These are phyloP conservation scores for Pseudotriccus pelzelni DNA, from an alignment of 2,797 vertebrate species.

Conservation along the genomic window DNA sequence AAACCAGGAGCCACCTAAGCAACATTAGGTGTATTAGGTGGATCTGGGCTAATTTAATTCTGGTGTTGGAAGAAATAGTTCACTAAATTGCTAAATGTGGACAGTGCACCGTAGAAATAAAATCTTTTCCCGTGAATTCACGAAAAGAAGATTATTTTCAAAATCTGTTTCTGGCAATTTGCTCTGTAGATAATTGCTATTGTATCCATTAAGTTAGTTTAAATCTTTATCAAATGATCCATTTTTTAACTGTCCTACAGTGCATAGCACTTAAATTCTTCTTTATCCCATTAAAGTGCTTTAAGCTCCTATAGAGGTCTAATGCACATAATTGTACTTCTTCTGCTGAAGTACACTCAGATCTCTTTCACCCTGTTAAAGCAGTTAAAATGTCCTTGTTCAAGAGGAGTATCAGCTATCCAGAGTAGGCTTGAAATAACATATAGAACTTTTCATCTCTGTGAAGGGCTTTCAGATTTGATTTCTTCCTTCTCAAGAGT, in stretches of 20 bases:
- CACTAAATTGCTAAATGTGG: background rate
- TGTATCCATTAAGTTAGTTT: constrained; percentile 35
- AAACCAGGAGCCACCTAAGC: background rate
- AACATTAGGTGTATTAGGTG: background rate
- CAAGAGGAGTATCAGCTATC: background rate
- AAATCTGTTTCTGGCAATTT: constrained; percentile 29
- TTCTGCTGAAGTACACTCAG: constrained; percentile 42
- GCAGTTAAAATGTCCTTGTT: constrained; percentile 34
- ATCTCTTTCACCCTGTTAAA: constrained; percentile 30
- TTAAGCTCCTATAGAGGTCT: constrained; percentile 7
- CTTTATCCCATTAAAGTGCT: constrained; percentile 34
- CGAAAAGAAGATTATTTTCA: background rate
- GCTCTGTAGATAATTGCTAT: constrained; percentile 6
- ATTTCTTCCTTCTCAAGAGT: background rate
- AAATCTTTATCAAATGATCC: constrained; percentile 43
- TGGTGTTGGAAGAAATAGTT: background rate
- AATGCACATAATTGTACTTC: constrained; percentile 55
- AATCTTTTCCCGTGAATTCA: background rate
- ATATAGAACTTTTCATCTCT: background rate
- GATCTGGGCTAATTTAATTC: background rate
- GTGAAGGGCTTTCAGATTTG: constrained; percentile 32
- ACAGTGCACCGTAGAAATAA: background rate
- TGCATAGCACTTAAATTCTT: constrained; percentile 25
- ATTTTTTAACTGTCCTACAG: constrained; percentile 8
- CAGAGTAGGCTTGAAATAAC: constrained; percentile 44